Evolutionary conservation across 2,113 vertebrate genomes (phyloP).

Genomic region (Steatornis caripensis): DNA sequence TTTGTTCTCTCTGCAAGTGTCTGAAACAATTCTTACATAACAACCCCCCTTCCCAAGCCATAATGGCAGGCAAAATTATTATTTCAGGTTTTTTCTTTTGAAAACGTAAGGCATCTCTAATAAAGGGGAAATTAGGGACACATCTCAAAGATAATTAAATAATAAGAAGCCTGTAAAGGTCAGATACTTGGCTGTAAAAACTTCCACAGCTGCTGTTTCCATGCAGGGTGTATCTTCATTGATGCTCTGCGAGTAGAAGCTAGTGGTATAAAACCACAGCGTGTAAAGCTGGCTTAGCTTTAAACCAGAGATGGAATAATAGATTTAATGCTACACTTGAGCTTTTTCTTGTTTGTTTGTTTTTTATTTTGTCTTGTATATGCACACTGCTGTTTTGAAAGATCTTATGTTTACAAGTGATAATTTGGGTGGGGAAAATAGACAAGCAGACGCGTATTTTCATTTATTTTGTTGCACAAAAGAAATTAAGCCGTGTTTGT

Average conservation of each 20-base stretch:
- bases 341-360: neutral
- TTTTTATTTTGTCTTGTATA: neutral
- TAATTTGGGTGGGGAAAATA: neutral
- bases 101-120: neutral
- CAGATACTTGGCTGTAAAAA: slow-evolving; percentile 11
- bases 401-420: neutral
- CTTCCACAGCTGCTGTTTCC: neutral
- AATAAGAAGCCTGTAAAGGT: slow-evolving; percentile 39
- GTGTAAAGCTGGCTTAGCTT: neutral
- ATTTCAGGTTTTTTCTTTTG: slow-evolving; percentile 25
- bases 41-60: neutral
- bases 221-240: neutral
- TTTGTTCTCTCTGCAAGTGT: neutral
- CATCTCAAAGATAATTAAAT: slow-evolving; percentile 25
- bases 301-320: neutral
- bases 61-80: slow-evolving; percentile 6
- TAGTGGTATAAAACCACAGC: neutral
- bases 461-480: neutral
- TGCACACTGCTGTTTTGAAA: neutral
- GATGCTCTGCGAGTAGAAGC: neutral
- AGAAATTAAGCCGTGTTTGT: neutral
- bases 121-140: slow-evolving; percentile 18
- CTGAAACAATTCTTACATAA: neutral
- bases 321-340: neutral
- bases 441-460: neutral